Percentiles rank a stretch among this genome's conserved stretches.
These are phyloP conservation scores for Salvelinus namaycush DNA, from an alignment of 2,113 vertebrate genomes.

Conservation along the genomic window DNA sequence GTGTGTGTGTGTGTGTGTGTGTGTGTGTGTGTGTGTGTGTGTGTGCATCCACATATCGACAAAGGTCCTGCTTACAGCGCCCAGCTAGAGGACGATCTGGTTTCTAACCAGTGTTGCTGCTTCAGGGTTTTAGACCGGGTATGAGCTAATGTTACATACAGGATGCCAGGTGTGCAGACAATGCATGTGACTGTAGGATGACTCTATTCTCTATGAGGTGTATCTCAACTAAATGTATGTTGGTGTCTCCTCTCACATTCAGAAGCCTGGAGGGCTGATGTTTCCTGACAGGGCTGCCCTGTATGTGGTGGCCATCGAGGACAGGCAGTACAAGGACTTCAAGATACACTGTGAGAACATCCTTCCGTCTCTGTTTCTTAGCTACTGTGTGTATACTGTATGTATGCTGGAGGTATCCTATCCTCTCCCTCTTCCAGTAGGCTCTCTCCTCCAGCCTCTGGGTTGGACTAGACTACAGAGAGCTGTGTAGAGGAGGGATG, in stretches of 20 bases:
- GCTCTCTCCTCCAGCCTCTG: conserved; percentile 26
- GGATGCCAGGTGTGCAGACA: background rate
- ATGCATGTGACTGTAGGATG: background rate
- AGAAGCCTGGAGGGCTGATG: conserved; percentile 98
- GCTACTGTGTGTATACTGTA: background rate
- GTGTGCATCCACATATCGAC: conserved; percentile 31
- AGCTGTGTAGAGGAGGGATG: conserved; percentile 23
- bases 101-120: conserved; percentile 1
- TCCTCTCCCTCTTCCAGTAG: background rate
- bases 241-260: conserved; percentile 18
- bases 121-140: background rate
- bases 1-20: background rate
- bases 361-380: background rate
- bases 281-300: conserved; percentile 97
- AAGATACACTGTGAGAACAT: conserved; percentile 95
- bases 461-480: conserved; percentile 28
- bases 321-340: conserved; percentile 99
- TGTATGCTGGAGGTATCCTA: conserved; percentile 27
- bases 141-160: background rate
- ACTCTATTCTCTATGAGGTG: background rate
- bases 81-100: background rate
- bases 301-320: conserved; percentile 97
- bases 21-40: background rate
- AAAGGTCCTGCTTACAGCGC: background rate
- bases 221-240: background rate